These are phyloP conservation scores for Geophilus truncorum DNA, from an alignment of 2,888 invertebrate species.

Conservation along the genomic window DNA sequence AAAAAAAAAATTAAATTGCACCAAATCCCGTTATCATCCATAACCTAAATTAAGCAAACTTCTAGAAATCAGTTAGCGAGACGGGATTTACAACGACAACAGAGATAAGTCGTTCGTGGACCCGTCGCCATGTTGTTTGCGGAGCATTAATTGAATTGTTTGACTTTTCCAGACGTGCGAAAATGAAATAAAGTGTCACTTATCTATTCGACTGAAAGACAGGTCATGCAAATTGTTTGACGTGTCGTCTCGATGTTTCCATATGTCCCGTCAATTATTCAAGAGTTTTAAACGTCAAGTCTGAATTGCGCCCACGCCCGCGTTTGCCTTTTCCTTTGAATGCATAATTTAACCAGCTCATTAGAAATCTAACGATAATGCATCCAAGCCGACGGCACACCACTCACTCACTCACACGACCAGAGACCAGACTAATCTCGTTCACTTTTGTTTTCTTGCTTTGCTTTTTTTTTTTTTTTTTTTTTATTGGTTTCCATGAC, in stretches of 20 bases:
- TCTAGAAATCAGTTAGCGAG: too few species aligned
- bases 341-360: neutral
- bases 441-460: neutral
- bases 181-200: too few species aligned
- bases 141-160: too few species aligned
- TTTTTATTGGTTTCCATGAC: neutral
- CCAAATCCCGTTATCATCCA: too few species aligned
- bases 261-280: neutral
- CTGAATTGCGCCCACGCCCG: neutral
- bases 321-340: neutral
- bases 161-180: too few species aligned
- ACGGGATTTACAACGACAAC: too few species aligned
- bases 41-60: too few species aligned
- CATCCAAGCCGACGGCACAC: neutral
- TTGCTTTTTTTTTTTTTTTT: neutral
- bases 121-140: too few species aligned
- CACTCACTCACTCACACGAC: neutral
- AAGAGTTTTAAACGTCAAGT: neutral
- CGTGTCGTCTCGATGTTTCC: neutral
- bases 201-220: too few species aligned
- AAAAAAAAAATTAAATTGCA: too few species aligned
- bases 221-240: neutral
- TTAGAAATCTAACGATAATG: constrained; percentile 5
- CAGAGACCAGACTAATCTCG: neutral
- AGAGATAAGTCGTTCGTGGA: too few species aligned